Conservation (phyloP, 1,140 invertebrate genomes). For the Halyomorpha halys region DNA sequence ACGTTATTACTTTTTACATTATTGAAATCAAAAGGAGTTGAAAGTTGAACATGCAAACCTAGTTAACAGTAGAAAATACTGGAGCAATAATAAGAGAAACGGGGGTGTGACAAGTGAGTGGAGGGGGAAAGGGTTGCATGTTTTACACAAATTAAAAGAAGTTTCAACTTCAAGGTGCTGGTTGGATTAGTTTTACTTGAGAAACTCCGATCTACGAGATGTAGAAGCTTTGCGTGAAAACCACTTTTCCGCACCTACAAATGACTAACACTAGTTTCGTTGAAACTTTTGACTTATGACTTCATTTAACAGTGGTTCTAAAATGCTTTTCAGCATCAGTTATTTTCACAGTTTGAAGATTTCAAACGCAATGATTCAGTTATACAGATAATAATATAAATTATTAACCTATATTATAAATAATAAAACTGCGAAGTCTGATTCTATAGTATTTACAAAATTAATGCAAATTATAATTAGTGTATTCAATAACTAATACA, state of each 20-base stretch:
- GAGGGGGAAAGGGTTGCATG: neutral
- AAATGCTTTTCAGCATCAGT: too few relatives aligned
- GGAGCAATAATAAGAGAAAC: neutral
- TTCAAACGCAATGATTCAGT: too few relatives aligned
- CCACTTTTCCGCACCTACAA: slow-evolving; percentile 3
- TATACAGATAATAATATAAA: too few relatives aligned
- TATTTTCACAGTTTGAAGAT: too few relatives aligned
- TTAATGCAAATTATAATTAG: too few relatives aligned
- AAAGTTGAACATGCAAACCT: neutral
- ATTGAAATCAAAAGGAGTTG: neutral
- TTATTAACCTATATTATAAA: too few relatives aligned
- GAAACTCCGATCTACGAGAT: neutral
- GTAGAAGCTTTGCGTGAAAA: slow-evolving; percentile 11
- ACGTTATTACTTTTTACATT: too few relatives aligned
- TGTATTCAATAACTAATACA: too few relatives aligned
- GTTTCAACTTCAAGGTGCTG: slow-evolving; percentile 13
- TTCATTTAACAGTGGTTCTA: too few relatives aligned
- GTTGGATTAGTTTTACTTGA: slow-evolving; percentile 10
- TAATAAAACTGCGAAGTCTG: too few relatives aligned
- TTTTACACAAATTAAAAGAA: slow-evolving; percentile 16
- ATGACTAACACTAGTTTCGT: neutral
- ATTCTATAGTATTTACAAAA: too few relatives aligned
- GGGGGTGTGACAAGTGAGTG: neutral
- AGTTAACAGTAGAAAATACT: neutral
- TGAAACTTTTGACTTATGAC: neutral